phyloP scores from a whole-genome alignment of 2,888 invertebrate species.

The Acholoe squamosa region DNA sequence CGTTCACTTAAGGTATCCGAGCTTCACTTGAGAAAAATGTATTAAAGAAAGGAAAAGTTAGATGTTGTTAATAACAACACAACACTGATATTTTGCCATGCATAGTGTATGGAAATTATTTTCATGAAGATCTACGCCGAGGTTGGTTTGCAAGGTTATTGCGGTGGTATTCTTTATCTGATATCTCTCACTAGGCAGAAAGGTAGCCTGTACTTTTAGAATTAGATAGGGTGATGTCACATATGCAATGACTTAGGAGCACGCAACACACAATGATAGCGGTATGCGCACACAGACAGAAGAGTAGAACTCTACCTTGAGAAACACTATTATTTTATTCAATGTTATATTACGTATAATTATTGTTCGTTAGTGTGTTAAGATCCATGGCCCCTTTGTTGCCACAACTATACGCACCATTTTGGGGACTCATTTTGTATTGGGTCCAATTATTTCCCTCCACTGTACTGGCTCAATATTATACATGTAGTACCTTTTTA shows the following conservation, averaged over 20 bases:
- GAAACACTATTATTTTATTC: not conserved
- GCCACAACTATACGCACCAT: not conserved
- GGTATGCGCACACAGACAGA: not conserved
- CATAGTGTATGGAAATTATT: not conserved
- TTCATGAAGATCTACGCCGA: not conserved
- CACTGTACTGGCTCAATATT: not conserved
- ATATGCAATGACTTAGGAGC: conserved; percentile 4
- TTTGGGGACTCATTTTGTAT: not conserved
- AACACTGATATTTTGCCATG: conserved; percentile 11
- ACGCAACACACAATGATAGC: not conserved
- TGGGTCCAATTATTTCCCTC: not conserved
- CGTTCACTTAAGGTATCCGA: not conserved
- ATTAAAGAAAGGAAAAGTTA: not conserved
- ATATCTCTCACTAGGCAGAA: not conserved
- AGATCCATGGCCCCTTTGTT: not conserved
- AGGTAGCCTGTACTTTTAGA: not conserved
- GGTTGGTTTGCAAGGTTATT: not conserved
- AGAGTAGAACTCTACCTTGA: not conserved
- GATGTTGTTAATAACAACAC: not conserved
- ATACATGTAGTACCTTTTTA: not conserved
- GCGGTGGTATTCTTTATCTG: not conserved
- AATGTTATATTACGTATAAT: not conserved
- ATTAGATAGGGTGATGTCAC: not conserved
- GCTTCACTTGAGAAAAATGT: not conserved
- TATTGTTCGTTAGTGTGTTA: not conserved